Evolutionary conservation across 2,113 vertebrate genomes (phyloP).

Genomic region (Capra hircus): DNA sequence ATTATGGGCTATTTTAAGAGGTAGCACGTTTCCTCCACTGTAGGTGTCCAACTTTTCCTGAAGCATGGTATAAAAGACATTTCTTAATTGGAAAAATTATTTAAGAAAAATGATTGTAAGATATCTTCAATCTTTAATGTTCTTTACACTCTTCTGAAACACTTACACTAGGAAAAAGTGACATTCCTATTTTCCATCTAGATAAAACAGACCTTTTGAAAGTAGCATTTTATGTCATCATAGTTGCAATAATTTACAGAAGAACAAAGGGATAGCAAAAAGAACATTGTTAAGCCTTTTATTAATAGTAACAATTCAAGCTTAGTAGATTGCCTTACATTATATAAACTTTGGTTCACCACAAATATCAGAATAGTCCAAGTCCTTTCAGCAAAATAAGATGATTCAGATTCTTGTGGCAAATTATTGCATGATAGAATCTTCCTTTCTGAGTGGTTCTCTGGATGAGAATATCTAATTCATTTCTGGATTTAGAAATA

Average conservation of each 20-base stretch:
- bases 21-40: not conserved
- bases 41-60: not conserved
- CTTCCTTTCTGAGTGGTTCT: not conserved
- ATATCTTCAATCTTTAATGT: not conserved
- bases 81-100: not conserved
- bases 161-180: not conserved
- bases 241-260: not conserved
- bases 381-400: not conserved
- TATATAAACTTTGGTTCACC: not conserved
- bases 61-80: not conserved
- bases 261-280: not conserved
- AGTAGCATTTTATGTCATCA: not conserved
- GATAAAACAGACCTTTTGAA: not conserved
- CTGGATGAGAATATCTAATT: not conserved
- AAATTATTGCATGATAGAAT: not conserved
- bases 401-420: not conserved
- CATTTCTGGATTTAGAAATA: not conserved
- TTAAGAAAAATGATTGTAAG: not conserved
- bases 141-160: not conserved
- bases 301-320: not conserved
- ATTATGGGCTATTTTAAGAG: not conserved
- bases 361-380: not conserved
- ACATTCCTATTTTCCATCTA: not conserved
- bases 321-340: not conserved
- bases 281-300: not conserved